Base-by-base conservation (phyloP, 2,888 invertebrate species). In the Bimastos eiseni region DNA sequence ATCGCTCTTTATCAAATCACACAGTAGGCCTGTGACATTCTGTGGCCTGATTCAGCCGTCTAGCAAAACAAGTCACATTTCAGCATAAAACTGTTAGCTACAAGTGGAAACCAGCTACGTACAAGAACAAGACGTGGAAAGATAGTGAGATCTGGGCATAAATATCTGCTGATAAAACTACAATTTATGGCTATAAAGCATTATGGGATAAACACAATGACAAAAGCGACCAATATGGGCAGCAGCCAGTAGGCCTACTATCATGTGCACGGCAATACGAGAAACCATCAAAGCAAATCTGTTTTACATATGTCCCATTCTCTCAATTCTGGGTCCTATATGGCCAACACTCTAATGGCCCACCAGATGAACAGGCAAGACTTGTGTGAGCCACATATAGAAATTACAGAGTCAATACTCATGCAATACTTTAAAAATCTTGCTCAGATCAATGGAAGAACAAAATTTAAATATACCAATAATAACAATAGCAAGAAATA, bases 21-120 rank as follows among this genome's bases (percentile, higher is more conserved):
- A 70, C 70, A 24, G 19, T 17, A 21, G n/a, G 70, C 70, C 70
- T 70, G 70, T 13, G 70, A 70, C 70, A 70, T 70, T 70, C 70
- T n/a, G 30, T 30, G 70, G 49, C 19, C 84, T 84, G 84, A 84
- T 84, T 84, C 30, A 19, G 84, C 84, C 4, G 33, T 15, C 15
- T 86, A n/a, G 34, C 36, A 34, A 86, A 86, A 86, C 86, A 37
- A 34, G 86, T 86, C 34, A 86, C 86, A 86, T 86, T 86, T 84
- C 36, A n/a, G 37, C 86, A 86, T 37, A 86, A 37, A 86, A 86
- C 34, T 37, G 86, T 36, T 33, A 86, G 86, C 36, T 34, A 37
- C 34, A 86, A 86, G 37, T 70, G 70, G 70, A 30, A 70, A 30
- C 30, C 70, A n/a, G 70, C 70, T 70, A n/a, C 13, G 70, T 30